Evolutionary conservation across 2,888 invertebrate species (phyloP), one percentile per base, ranked within the genome.

Genomic region (Smittia sp.): DNA sequence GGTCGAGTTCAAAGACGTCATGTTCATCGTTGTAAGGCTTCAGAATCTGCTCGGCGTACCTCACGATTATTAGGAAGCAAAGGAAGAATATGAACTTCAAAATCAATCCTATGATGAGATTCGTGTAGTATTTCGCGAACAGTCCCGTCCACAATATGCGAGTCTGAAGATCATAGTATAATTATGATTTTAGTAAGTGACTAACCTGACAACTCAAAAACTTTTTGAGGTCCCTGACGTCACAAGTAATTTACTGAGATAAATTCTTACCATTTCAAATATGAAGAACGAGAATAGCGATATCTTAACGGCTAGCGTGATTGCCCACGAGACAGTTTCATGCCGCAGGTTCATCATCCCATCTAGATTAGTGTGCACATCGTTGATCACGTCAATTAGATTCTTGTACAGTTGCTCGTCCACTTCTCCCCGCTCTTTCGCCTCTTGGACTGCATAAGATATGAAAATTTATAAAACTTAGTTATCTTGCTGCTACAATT

Each of bases 11-110:
- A 18, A 20, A 58, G 22, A 58, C 58, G 18, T 58, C 58, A 13
- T 58, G 58, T 7, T 58, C 58, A 13, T 58, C 58, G 58, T 58
- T 58, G 58, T 58, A 58, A 9, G 58, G 58, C 22, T 58, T 7
- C 58, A 58, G 20, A 18, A 58, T 18, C 22, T 58, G 58, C 11
- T 58, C 58, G 6, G 20, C 58, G 22, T 22, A 22, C 13, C 58
- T 58, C 6, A 58, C 18, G 22, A 58, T 22, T 7, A 18, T 22
- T 1, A 58, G 9, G 18, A 58, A 58, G 18, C 3, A 4, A 2
- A 58, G 22, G 58, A 58, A 58, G 4, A 58, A 22, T 3, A 22
- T 2, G 20, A 58, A 58, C 6, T 22, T 22, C 2, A 7, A 2
- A 22, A 22, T 13, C 20, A 58, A 22, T 2, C 20, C 22, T 6